Evolutionary conservation across 2,797 vertebrate genomes (phyloP), one percentile per base, ranked within the genome.

Genomic region (Cichlasoma orientale): DNA sequence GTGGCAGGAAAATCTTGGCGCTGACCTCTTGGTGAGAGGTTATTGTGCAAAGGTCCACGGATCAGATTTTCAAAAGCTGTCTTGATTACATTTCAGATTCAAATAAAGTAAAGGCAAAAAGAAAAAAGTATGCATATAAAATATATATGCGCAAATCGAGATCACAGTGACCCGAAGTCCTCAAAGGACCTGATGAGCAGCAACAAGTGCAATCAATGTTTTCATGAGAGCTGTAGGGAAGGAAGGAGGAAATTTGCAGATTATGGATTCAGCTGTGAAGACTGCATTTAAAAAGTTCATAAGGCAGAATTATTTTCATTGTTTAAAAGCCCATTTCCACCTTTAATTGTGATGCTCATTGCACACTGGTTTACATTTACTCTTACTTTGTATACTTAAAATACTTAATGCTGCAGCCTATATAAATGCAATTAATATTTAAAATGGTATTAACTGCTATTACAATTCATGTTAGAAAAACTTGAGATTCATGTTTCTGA

Each of bases 131-230:
- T 66, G 9, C 23, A 47, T 47, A 27, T 19, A 0, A 14, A 47
- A 14, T 16, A 14, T 18, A 14, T 5, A 47, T 16, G 13, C 18
- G 44, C 14, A 5, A 6, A 47, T 47, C 1, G 44, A 47, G 44
- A 47, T 5, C 44, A 47, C 44, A 47, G 61, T 47, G 61, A 47
- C 61, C 41, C 23, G 27, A 66, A 47, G 41, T 66, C 41, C 38
- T 66, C 41, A 47, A 66, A 66, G 16, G 61, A n/a, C 7, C 19
- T 9, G 19, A 8, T 53, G 19, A 47, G 61, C 23, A 27, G 25
- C 21, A 41, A 66, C 4, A 19, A 0, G 23, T 47, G 23, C 0
- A 16, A 5, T 47, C 44, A 14, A 5, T 18, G 14, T 3, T 47
- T 47, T 47, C 13, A 47, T 47, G 61, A 66, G 23, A 66, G 38